These are phyloP conservation scores for Pelobates cultripes DNA, from an alignment of 2,797 vertebrate genomes.

Conservation along the genomic window DNA sequence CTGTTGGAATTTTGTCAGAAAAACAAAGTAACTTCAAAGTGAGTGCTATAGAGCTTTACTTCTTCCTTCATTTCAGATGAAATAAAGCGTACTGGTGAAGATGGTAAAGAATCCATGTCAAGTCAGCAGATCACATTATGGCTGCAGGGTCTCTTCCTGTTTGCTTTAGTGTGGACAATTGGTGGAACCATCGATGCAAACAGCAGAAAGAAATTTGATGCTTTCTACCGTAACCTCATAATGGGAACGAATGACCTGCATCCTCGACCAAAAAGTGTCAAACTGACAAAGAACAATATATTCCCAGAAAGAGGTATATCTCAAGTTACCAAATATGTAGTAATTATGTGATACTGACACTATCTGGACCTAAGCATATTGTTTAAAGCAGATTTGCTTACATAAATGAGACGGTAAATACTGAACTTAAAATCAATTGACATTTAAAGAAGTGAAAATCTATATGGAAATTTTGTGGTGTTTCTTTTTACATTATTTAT, in stretches of 20 bases:
- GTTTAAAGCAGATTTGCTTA: too few relatives aligned
- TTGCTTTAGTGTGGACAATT: conserved; percentile 87
- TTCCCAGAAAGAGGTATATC: conserved; percentile 87
- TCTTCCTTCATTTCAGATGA: conserved; percentile 77
- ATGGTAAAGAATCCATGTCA: conserved; percentile 71
- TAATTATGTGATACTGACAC: too few relatives aligned
- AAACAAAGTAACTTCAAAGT: too few relatives aligned
- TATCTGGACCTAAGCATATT: too few relatives aligned
- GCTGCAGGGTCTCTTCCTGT: conserved; percentile 91
- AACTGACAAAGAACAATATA: conserved; percentile 80
- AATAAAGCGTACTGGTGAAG: conserved; percentile 65
- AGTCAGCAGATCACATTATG: conserved; percentile 83
- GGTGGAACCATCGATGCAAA: conserved; percentile 83
- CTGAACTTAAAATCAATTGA: too few relatives aligned
- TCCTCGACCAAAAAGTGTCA: conserved; percentile 82
- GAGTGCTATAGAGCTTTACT: too few relatives aligned
- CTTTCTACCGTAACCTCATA: conserved; percentile 84
- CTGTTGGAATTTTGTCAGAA: too few relatives aligned
- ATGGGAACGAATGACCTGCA: conserved; percentile 72
- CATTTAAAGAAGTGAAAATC: too few relatives aligned
- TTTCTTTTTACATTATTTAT: too few relatives aligned
- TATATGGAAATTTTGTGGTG: too few relatives aligned
- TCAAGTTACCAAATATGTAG: background rate
- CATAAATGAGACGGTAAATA: too few relatives aligned
- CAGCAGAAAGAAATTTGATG: conserved; percentile 87